Evolutionary conservation across 2,113 vertebrate species (phyloP).

Genomic region (Potamarius usumacintae): DNA sequence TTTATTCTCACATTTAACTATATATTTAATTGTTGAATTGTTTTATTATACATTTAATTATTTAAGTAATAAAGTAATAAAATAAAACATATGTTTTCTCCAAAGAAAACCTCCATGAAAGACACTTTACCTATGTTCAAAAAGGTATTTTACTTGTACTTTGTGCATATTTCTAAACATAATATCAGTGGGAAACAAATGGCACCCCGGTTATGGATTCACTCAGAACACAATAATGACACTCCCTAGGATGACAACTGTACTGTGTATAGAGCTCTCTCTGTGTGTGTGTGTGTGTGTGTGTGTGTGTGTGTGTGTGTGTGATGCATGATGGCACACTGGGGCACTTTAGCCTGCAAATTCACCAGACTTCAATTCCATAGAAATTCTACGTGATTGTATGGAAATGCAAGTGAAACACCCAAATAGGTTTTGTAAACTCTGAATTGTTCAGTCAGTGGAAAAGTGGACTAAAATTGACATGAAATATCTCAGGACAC

Average conservation of each 20-base stretch:
- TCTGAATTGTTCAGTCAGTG: neutral
- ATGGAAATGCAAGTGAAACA: conserved; percentile 7
- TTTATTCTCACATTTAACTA: no score
- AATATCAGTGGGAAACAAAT: no score
- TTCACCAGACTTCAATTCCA: neutral
- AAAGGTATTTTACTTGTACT: neutral
- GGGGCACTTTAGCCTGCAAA: neutral
- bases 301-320: no score
- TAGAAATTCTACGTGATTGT: neutral
- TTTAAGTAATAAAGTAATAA: neutral
- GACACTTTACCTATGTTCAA: neutral
- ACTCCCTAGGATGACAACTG: neutral
- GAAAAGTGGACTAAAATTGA: neutral
- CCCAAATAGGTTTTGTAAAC: neutral
- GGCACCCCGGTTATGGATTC: neutral
- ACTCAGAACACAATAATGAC: neutral
- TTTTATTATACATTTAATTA: neutral
- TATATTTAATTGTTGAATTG: no score
- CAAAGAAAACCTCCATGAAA: no score
- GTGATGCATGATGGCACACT: neutral
- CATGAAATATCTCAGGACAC: conserved; percentile 3
- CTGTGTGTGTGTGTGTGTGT: neutral
- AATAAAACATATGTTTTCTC: no score
- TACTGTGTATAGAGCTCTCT: neutral
- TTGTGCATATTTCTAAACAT: neutral